phyloP scores from a whole-genome alignment of 2,797 vertebrate genomes.

The Mastacembelus armatus region DNA sequence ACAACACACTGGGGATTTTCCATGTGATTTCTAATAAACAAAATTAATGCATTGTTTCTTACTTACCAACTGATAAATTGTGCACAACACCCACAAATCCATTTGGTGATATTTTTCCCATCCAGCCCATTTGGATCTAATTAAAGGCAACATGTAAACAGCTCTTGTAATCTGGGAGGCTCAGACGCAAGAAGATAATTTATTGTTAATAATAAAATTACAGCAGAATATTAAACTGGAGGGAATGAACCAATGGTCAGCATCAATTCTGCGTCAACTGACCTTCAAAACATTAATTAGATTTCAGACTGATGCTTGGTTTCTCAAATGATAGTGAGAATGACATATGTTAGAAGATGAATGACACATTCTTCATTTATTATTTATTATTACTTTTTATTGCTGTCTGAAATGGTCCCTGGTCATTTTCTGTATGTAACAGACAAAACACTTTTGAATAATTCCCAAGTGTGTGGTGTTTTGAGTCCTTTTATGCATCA shows the following conservation, averaged over 20 bases:
- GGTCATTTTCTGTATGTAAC: constrained; percentile 37
- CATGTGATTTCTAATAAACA: neutral
- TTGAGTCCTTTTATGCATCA: constrained; percentile 50
- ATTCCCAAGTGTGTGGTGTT: constrained; percentile 55
- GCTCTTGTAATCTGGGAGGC: constrained; percentile 61
- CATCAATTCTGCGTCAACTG: constrained; percentile 30
- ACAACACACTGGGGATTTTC: constrained; percentile 1
- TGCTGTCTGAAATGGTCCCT: constrained; percentile 29
- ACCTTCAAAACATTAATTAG: constrained; percentile 41
- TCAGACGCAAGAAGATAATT: constrained; percentile 58
- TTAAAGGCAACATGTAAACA: constrained; percentile 68
- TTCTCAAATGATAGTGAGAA: too few relatives aligned
- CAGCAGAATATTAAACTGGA: constrained; percentile 27
- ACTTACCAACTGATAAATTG: constrained; percentile 38
- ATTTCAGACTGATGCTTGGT: too few relatives aligned
- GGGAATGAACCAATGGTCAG: constrained; percentile 35
- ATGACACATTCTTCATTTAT: constrained; percentile 42
- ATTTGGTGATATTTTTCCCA: constrained; percentile 52
- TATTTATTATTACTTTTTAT: constrained; percentile 68
- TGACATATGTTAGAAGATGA: constrained; percentile 51
- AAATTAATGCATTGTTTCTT: constrained; percentile 45
- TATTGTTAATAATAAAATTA: constrained; percentile 65
- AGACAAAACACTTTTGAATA: constrained; percentile 64
- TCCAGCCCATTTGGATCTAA: constrained; percentile 65
- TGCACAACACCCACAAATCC: constrained; percentile 30